Percentiles rank a stretch among this genome's conserved stretches.
These are phyloP conservation scores for Hirtodrosophila histrioides DNA, from an alignment of 2,888 invertebrate genomes.

Conservation along the genomic window DNA sequence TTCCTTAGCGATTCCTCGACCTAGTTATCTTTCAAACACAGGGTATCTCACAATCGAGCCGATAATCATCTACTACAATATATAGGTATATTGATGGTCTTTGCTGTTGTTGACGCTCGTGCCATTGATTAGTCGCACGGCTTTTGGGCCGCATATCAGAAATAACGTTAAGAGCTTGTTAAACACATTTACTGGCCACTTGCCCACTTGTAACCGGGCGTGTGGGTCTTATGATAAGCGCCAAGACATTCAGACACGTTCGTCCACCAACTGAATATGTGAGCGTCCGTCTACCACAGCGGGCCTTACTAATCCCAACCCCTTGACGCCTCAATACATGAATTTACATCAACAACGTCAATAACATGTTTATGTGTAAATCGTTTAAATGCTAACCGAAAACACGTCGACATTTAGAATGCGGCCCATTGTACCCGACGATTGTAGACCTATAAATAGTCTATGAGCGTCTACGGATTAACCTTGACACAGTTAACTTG, in stretches of 20 bases:
- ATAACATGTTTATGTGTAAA: conserved; percentile 7
- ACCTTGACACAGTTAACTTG: conserved; percentile 54
- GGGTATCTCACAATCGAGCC: neutral
- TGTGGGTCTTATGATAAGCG: conserved; percentile 42
- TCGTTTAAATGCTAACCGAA: conserved; percentile 14
- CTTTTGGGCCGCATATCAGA: conserved; percentile 30
- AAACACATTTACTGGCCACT: conserved; percentile 35
- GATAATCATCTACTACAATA: no score
- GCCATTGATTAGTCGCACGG: conserved; percentile 54
- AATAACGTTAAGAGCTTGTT: conserved; percentile 36
- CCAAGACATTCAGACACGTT: conserved; percentile 48
- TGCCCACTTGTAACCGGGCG: conserved; percentile 12
- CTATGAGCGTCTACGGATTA: conserved; percentile 7
- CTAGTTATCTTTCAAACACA: neutral
- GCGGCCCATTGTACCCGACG: conserved; percentile 19
- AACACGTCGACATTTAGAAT: conserved; percentile 35
- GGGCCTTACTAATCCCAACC: conserved; percentile 11
- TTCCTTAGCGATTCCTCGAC: no score
- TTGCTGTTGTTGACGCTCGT: conserved; percentile 46
- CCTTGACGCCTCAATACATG: conserved; percentile 11
- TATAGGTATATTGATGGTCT: neutral
- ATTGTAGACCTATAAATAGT: conserved; percentile 13
- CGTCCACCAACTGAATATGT: neutral
- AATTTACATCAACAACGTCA: conserved; percentile 6
- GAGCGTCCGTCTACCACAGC: neutral